phyloP scores from a whole-genome alignment of 2,888 invertebrate species.

The Drosophila ustulata region DNA sequence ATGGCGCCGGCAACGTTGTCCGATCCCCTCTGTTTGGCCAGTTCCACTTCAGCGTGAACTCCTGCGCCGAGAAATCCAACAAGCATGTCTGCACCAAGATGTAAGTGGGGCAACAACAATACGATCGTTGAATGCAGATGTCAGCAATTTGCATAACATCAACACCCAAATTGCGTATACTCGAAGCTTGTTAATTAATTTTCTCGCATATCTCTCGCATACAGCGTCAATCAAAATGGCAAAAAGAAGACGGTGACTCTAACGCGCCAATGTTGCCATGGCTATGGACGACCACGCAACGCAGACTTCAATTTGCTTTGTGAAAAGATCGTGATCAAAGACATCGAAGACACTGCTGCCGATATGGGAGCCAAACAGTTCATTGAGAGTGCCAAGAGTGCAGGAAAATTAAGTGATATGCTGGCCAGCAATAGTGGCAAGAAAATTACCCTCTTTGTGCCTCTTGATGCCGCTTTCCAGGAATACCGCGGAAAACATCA shows the following conservation, averaged over 20 bases:
- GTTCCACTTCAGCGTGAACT: constrained; percentile 84
- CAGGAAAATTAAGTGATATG: constrained; percentile 85
- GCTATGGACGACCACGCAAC: constrained; percentile 86
- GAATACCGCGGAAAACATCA: constrained; percentile 86
- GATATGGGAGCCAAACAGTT: constrained; percentile 88
- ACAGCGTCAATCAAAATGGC: constrained; percentile 87
- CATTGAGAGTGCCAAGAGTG: constrained; percentile 86
- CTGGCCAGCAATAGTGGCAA: constrained; percentile 82
- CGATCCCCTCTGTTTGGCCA: constrained; percentile 78
- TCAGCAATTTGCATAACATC: constrained; percentile 26
- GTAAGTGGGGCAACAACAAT: constrained; percentile 75
- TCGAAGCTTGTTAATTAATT: constrained; percentile 19
- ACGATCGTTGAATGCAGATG: constrained; percentile 13
- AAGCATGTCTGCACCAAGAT: constrained; percentile 84
- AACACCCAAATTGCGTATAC: constrained; percentile 33
- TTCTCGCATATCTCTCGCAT: constrained; percentile 3
- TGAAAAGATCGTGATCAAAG: constrained; percentile 87
- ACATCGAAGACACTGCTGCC: constrained; percentile 86
- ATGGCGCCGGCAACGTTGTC: constrained; percentile 58
- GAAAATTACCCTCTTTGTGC: constrained; percentile 88
- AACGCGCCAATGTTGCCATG: constrained; percentile 89
- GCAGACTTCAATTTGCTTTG: constrained; percentile 85
- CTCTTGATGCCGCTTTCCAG: constrained; percentile 87
- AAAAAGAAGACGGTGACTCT: constrained; percentile 88
- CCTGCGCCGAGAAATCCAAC: constrained; percentile 84